These are phyloP conservation scores for Lonchura striata DNA, from an alignment of 2,113 vertebrate species.

Conservation along the genomic window DNA sequence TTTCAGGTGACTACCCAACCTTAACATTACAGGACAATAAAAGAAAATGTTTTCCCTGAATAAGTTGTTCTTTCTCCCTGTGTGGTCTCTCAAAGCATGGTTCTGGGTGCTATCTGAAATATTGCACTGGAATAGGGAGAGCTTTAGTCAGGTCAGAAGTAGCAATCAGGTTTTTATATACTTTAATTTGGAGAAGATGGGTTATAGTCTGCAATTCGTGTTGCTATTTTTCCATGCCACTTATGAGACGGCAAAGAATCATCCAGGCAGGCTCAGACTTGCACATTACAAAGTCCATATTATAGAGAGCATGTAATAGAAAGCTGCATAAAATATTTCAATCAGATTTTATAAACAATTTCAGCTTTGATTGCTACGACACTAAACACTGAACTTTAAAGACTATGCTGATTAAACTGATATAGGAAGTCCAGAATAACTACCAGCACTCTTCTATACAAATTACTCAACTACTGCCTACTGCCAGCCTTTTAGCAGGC, in stretches of 20 bases:
- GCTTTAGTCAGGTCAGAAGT: background rate
- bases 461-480: background rate
- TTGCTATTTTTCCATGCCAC: background rate
- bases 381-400: conserved; percentile 3
- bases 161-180: background rate
- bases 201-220: background rate
- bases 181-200: background rate
- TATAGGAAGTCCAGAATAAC: conserved; percentile 19
- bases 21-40: background rate
- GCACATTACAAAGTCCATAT: background rate
- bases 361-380: background rate
- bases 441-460: background rate
- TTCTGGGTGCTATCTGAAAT: background rate
- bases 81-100: background rate
- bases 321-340: background rate
- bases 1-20: background rate
- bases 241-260: background rate
- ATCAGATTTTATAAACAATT: background rate
- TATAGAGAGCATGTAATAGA: background rate
- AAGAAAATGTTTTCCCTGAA: background rate
- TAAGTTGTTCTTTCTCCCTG: background rate
- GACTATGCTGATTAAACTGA: conserved; percentile 18
- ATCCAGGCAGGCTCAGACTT: background rate
- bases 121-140: background rate
- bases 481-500: conserved; percentile 7